Evolutionary conservation across 2,888 invertebrate species (phyloP).

Genomic region (Mesochorus sp.): DNA sequence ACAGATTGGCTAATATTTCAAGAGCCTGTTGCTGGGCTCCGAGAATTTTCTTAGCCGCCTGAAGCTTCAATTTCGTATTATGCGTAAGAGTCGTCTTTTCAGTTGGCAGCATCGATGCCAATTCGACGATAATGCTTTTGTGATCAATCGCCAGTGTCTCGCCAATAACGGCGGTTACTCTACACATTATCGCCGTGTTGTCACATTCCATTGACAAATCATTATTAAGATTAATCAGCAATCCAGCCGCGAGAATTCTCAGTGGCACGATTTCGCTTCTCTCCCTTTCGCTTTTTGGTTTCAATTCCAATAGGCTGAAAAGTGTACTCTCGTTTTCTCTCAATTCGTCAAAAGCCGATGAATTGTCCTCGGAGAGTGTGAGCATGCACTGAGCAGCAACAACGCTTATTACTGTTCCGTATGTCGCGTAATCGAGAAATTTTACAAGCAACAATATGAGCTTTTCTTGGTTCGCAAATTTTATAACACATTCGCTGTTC

Average conservation of each 20-base stretch:
- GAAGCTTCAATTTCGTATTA: conserved; percentile 82
- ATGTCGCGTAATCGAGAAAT: conserved; percentile 85
- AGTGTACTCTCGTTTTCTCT: conserved; percentile 81
- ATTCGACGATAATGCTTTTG: conserved; percentile 82
- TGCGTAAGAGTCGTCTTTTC: conserved; percentile 81
- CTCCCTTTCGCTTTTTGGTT: conserved; percentile 81
- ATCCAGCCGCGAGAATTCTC: conserved; percentile 85
- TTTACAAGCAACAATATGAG: conserved; percentile 85
- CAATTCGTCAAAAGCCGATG: conserved; percentile 84
- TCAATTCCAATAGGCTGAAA: conserved; percentile 68
- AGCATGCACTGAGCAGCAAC: conserved; percentile 87
- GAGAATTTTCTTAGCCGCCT: conserved; percentile 84
- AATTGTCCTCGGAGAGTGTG: conserved; percentile 89
- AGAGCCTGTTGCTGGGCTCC: conserved; percentile 87
- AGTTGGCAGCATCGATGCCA: conserved; percentile 83
- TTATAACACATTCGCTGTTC: conserved; percentile 86
- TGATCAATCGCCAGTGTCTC: conserved; percentile 84
- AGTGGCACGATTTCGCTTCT: conserved; percentile 83
- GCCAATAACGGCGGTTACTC: conserved; percentile 83
- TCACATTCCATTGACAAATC: conserved; percentile 61
- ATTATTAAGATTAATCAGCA: conserved; percentile 84
- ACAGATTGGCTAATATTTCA: conserved; percentile 89
- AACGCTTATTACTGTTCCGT: conserved; percentile 84
- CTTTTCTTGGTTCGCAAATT: conserved; percentile 86
- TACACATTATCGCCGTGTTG: conserved; percentile 76